Conservation (phyloP, 2,888 invertebrate species). For the Pomacea canaliculata region DNA sequence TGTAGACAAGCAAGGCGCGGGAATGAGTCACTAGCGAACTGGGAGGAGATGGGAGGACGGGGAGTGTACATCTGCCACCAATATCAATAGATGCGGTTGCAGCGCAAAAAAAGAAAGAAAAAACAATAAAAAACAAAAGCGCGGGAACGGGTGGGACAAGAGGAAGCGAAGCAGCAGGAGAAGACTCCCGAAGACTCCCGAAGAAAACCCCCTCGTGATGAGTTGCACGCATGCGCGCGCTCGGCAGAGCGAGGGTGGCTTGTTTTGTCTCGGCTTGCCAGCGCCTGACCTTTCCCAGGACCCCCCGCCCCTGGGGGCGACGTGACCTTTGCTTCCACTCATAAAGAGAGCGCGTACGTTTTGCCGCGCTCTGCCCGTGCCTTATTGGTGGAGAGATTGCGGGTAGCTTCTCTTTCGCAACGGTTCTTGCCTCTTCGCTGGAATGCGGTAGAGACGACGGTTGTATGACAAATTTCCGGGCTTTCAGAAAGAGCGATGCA, state of each 20-base stretch:
- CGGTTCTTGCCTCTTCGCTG: no score
- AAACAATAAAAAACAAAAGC: no score
- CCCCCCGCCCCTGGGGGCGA: conserved; percentile 5
- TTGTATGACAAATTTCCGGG: not conserved
- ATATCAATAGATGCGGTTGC: no score
- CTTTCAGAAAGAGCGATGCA: not conserved
- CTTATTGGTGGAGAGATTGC: not conserved
- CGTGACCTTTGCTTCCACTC: conserved; percentile 6
- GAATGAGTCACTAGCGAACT: no score
- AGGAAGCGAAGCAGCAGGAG: no score
- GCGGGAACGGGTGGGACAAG: no score
- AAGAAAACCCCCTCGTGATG: no score
- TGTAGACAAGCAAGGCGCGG: not conserved
- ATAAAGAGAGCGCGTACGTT: conserved; percentile 6
- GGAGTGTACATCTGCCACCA: no score
- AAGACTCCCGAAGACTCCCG: no score
- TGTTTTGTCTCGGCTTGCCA: conserved; percentile 14
- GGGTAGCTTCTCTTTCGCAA: not conserved
- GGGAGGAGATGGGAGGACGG: no score
- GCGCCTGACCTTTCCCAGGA: conserved; percentile 9
- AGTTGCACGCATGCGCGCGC: not conserved
- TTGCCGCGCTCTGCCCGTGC: not conserved
- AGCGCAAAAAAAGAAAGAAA: no score
- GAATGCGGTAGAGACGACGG: conserved; percentile 5
- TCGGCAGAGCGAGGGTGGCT: not conserved